Percentiles rank a stretch among this genome's conserved stretches.
Evolutionary conservation across 2,888 invertebrate genomes (phyloP).

Genomic region (Aethes cnicana): DNA sequence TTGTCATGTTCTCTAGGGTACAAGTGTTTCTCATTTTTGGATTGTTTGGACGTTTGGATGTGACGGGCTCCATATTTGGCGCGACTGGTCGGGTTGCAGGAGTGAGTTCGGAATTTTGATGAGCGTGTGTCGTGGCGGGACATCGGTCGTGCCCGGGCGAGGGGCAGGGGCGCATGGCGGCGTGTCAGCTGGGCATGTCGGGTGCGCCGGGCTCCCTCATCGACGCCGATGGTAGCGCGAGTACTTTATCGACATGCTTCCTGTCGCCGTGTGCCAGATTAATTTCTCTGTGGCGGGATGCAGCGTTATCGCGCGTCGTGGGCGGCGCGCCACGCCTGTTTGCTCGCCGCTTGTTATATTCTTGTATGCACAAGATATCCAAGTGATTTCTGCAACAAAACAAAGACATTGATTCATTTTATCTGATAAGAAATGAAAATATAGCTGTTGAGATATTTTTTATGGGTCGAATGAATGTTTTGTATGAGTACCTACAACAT

Average conservation of each 20-base stretch:
- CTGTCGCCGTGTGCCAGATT: slow-evolving; percentile 71
- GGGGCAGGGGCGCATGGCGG: slow-evolving; percentile 36
- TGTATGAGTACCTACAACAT: too few relatives aligned
- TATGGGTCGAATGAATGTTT: too few relatives aligned
- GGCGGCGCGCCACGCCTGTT: slow-evolving; percentile 60
- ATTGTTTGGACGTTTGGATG: slow-evolving; percentile 33
- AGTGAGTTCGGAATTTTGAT: slow-evolving; percentile 28
- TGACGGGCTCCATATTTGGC: slow-evolving; percentile 34
- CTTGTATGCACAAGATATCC: slow-evolving; percentile 75
- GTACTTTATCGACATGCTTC: slow-evolving; percentile 67
- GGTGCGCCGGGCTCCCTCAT: slow-evolving; percentile 40
- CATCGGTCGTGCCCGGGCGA: slow-evolving; percentile 8
- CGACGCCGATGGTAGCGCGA: slow-evolving; percentile 42
- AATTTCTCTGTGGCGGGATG: slow-evolving; percentile 74
- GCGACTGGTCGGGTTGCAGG: slow-evolving; percentile 20
- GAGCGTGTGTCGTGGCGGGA: not conserved
- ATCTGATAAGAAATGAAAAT: slow-evolving; percentile 43
- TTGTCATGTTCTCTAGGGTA: slow-evolving; percentile 47
- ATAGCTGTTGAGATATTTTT: slow-evolving; percentile 35
- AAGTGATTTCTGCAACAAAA: slow-evolving; percentile 78
- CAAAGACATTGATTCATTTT: slow-evolving; percentile 48
- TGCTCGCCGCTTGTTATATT: slow-evolving; percentile 71
- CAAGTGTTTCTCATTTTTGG: slow-evolving; percentile 39
- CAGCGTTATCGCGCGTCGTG: slow-evolving; percentile 68
- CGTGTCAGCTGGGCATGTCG: slow-evolving; percentile 71